Evolutionary conservation across 2,113 vertebrate genomes (phyloP), one percentile per base, ranked within the genome.

Genomic region (Argyrosomus japonicus): DNA sequence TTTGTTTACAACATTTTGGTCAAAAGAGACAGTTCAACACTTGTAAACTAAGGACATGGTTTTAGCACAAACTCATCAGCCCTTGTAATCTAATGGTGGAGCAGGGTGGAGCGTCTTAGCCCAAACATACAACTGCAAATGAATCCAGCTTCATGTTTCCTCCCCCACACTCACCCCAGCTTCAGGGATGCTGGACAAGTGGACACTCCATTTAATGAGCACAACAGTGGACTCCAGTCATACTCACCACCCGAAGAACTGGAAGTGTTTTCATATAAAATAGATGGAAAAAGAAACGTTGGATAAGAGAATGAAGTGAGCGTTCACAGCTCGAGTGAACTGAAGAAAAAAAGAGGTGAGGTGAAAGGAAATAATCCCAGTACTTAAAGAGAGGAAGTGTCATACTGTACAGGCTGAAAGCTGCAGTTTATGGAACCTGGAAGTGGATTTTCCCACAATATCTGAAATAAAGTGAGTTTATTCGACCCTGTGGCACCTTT

Each of bases 341-440:
- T 56, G 70, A 19, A 54, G 1, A 36, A 19, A 40, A 43, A 40
- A 43, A 50, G 27, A 54, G 69, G 11, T 68, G 62, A 36, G 57
- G 48, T 32, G 48, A 36, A 48, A 63, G 67, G 51, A 21, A 68
- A 61, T 17, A 72, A 27, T 19, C 12, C 9, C 43, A 78, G 54
- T 19, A 12, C 60, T 27, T 15, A 3, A n/a, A 68, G 12, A 68
- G 19, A 47, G 36, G 17, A 45, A n/a, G 27, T 1, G 32, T 45
- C 3, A 36, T 1, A 43, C 17, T n/a, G 56, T 27, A 29, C 50
- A 45, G 43, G n/a, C 27, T 65, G 45, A 67, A 32, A 36, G 27
- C n/a, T 17, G 11, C 21, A 36, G 68, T 23, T 36, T 18, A 43
- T 61, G 36, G 68, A 82, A 23, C 74, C 56, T 68, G 79, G 74